Evolutionary conservation across 2,888 invertebrate species (phyloP), one percentile per base, ranked within the genome.

Genomic region (Cheilosia variabilis): DNA sequence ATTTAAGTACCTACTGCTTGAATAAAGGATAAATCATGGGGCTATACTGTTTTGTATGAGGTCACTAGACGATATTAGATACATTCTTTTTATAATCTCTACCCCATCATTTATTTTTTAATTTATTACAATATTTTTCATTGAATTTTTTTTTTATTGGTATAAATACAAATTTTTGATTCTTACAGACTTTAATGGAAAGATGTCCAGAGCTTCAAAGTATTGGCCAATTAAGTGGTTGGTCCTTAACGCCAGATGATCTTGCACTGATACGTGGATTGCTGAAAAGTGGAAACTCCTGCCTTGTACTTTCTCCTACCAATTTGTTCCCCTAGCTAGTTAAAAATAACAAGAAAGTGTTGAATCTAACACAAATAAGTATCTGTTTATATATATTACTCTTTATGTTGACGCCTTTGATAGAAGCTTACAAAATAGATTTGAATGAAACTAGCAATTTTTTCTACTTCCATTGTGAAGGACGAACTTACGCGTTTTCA

Each of bases 141-240:
- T 47, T 3, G 10, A 0, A 66, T 5, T 55, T 9, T 15, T 22
- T 45, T 1, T 2, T n/a, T 2, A 0, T 1, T 41, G 19, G 4
- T 5, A 17, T 6, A 17, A 45, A 43, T 43, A 43, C 2, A n/a
- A 4, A 5, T 6, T 10, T 9, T 19, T 9, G 4, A 19, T 31
- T 13, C 6, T 55, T 63, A 5, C 31, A 92, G 92, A 90, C 95
- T 13, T 91, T 96, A 55, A 95, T 95, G 94, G 95, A 95, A 69
- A 93, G 93, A 87, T 95, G 95, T 88, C 95, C 95, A 0, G 95
- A 94, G 87, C 92, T 96, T 53, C 94, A 92, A 87, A 94, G 94
- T 84, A 92, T 96, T 13, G 96, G 96, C 0, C 94, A 95, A 90
- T 90, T 96, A 19, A 95, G 94, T 58, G 95, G 95, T 0, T 96